Evolutionary conservation across 1,140 invertebrate genomes (phyloP).

Genomic region (Delia radicum): DNA sequence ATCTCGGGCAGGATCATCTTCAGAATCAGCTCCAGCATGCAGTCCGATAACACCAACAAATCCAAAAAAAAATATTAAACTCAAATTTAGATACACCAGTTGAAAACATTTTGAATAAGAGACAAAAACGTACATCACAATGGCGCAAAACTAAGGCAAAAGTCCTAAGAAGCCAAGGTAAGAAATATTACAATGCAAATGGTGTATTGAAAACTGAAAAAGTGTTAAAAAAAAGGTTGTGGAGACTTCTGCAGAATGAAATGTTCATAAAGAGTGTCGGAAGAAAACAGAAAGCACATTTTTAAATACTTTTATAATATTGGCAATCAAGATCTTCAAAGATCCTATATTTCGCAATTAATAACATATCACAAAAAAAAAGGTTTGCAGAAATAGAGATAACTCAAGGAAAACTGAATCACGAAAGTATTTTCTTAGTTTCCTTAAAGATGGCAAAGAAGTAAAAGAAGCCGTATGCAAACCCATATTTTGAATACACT

Average conservation of each 20-base stretch:
- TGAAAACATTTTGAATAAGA: background rate
- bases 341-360: background rate
- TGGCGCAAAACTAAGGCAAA: background rate
- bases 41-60: background rate
- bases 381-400: background rate
- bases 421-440: background rate
- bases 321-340: background rate
- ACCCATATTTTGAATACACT: background rate
- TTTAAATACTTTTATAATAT: background rate
- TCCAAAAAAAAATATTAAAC: background rate
- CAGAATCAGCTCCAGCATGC: background rate
- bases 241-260: background rate
- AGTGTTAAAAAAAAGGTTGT: background rate
- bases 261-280: background rate
- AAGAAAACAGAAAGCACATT: background rate
- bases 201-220: background rate
- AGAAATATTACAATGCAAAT: background rate
- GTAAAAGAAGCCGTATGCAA: background rate
- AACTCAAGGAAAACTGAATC: background rate
- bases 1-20: too few relatives aligned
- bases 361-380: background rate
- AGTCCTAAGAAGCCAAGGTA: background rate
- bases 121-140: background rate
- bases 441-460: background rate
- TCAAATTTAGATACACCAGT: background rate